Conservation (phyloP, 2,113 vertebrate species). For the Toxostoma redivivum region DNA sequence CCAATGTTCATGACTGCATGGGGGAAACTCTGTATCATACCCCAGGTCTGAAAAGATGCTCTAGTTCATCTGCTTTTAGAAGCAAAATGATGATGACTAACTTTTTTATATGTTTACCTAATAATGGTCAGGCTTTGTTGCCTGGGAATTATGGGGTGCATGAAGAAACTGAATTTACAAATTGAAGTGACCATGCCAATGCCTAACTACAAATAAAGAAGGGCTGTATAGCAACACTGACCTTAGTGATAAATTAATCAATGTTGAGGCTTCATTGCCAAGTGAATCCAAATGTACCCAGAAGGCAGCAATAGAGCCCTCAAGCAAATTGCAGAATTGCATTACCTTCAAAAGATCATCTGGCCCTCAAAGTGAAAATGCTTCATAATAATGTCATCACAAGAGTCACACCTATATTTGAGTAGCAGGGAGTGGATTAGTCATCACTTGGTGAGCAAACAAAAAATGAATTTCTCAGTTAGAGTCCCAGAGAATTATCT, state of each 20-base stretch:
- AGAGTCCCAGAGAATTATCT: slow-evolving; percentile 45
- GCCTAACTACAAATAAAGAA: background rate
- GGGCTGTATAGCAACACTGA: background rate
- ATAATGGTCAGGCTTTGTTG: background rate
- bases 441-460: slow-evolving; percentile 44
- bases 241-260: background rate
- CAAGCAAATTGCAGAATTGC: background rate
- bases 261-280: background rate
- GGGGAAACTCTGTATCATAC: background rate
- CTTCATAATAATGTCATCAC: slow-evolving; percentile 30
- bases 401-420: slow-evolving; percentile 60
- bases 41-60: background rate
- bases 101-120: background rate
- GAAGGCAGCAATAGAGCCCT: background rate
- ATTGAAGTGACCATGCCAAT: background rate
- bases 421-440: slow-evolving; percentile 47
- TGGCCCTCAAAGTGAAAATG: slow-evolving; percentile 11
- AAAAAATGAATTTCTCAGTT: slow-evolving; percentile 33
- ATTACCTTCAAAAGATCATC: slow-evolving; percentile 38
- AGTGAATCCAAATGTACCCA: background rate
- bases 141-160: background rate
- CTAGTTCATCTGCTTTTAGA: background rate
- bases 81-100: background rate
- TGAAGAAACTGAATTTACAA: background rate
- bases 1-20: background rate